Evolutionary conservation across 2,888 invertebrate species (phyloP).

Genomic region (Bembecia ichneumoniformis): DNA sequence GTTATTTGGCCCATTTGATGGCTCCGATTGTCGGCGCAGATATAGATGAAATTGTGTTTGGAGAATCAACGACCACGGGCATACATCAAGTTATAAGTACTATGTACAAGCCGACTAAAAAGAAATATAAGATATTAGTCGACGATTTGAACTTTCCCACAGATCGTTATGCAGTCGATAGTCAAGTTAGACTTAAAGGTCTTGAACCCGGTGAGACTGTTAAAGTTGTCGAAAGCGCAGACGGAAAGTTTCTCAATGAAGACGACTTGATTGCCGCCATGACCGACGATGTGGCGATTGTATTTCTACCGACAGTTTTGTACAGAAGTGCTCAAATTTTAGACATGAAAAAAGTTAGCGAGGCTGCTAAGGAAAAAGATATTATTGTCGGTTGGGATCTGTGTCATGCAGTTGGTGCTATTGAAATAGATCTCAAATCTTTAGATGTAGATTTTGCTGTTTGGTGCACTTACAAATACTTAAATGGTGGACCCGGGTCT

Average conservation of each 20-base stretch:
- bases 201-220: slow-evolving; percentile 43
- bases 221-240: slow-evolving; percentile 35
- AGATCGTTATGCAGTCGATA: slow-evolving; percentile 52
- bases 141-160: slow-evolving; percentile 56
- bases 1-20: slow-evolving; percentile 35
- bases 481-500: slow-evolving; percentile 56
- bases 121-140: slow-evolving; percentile 47
- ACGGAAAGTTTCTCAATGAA: slow-evolving; percentile 36
- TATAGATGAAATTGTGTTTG: slow-evolving; percentile 36
- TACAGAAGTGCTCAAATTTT: slow-evolving; percentile 50
- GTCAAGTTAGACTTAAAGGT: slow-evolving; percentile 48
- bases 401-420: slow-evolving; percentile 44
- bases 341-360: slow-evolving; percentile 43
- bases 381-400: slow-evolving; percentile 57
- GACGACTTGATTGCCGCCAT: slow-evolving; percentile 46
- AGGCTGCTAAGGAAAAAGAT: slow-evolving; percentile 35
- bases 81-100: slow-evolving; percentile 53
- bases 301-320: slow-evolving; percentile 42
- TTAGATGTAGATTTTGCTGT: slow-evolving; percentile 53
- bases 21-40: slow-evolving; percentile 45
- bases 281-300: slow-evolving; percentile 45
- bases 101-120: slow-evolving; percentile 43
- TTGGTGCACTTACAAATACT: slow-evolving; percentile 60
- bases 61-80: slow-evolving; percentile 39
- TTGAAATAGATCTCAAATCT: slow-evolving; percentile 42